Evolutionary conservation across 2,888 invertebrate genomes (phyloP), one percentile per base, ranked within the genome.

Genomic region (Tinea semifulvella): DNA sequence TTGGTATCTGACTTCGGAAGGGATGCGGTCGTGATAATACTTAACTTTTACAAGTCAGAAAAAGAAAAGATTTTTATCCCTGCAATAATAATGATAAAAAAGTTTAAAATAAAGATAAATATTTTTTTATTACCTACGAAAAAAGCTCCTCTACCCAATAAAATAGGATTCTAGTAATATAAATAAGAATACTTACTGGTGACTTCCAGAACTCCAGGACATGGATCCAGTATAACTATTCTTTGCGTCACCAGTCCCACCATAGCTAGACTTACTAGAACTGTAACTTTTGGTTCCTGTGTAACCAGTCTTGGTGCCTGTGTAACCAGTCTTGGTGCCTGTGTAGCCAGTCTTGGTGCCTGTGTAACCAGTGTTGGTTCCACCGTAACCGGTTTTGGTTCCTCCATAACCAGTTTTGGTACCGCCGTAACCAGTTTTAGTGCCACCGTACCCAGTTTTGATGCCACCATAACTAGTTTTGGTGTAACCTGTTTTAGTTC

Each of bases 311-410:
- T 56, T 58, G 16, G 51, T 55, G 10, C 53, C 54, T 4, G 44
- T 19, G 25, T 51, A 50, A 1, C 52, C 49, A 1, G 68, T 56
- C 38, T 58, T 59, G 3, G 46, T 53, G 43, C 65, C 65, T 1
- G 64, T 26, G 28, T 45, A 27, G 5, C 40, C 27, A n/a, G 42
- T 31, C 10, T 43, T 31, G n/a, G 42, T 31, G 7, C 45, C 35
- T 17, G 20, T 40, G 27, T 56, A 56, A 1, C 51, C 53, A 1
- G 55, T 57, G 44, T 62, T 63, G 0, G 57, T 57, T 1, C 58
- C 58, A 52, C 27, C 10, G 10, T 59, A 56, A 0, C 48, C 51
- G 1, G 56, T 56, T 48, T 66, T 65, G 1, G 60, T 60, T 2
- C 61, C 64, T 0, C 49, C 3, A 28, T 62, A 48, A 49, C 14